phyloP scores from a whole-genome alignment of 2,888 invertebrate species.

The Pheosia tremula region DNA sequence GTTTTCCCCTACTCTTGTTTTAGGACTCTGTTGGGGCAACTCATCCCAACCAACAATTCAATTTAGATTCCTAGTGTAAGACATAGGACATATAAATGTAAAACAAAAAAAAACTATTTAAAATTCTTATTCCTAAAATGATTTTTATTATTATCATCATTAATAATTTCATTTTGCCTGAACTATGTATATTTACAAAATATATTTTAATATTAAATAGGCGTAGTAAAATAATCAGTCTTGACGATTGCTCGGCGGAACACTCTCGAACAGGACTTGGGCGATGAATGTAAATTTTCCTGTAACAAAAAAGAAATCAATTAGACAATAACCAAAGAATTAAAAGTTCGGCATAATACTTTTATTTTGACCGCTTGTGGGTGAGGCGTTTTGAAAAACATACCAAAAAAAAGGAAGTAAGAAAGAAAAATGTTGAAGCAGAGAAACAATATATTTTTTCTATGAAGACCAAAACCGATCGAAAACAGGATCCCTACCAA shows the following conservation, averaged over 20 bases:
- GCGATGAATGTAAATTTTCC: constrained; percentile 86
- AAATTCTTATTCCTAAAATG: neutral
- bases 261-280: constrained; percentile 88
- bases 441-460: too few relatives aligned
- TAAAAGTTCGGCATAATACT: too few relatives aligned
- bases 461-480: too few relatives aligned
- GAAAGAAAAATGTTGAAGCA: too few relatives aligned
- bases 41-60: too few relatives aligned
- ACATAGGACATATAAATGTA: neutral
- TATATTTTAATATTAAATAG: constrained; percentile 18
- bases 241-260: constrained; percentile 83
- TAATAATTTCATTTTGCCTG: constrained; percentile 27
- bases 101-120: neutral
- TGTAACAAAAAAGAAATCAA: constrained; percentile 61
- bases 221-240: constrained; percentile 61
- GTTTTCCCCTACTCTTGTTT: too few relatives aligned
- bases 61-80: too few relatives aligned
- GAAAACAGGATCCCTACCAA: too few relatives aligned
- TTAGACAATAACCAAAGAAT: neutral
- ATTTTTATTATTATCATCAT: constrained; percentile 14
- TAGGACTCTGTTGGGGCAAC: too few relatives aligned
- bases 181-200: constrained; percentile 38
- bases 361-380: too few relatives aligned
- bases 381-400: too few relatives aligned
- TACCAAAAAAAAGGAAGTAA: too few relatives aligned